These are phyloP conservation scores for Drymodes brunneopygia DNA, from an alignment of 2,113 vertebrate species.

Conservation along the genomic window DNA sequence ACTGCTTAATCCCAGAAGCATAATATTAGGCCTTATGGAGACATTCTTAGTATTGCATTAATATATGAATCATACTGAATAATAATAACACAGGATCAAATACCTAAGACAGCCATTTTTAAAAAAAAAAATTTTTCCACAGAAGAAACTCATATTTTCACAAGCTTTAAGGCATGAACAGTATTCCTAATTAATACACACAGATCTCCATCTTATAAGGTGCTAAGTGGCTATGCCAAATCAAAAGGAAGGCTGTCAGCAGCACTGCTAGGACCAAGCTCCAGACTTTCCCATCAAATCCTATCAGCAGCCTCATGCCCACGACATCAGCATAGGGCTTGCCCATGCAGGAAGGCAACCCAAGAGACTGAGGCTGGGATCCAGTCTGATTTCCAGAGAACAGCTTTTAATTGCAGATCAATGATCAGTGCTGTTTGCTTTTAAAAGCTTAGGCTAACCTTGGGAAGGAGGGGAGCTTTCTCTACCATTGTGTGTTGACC, in stretches of 20 bases:
- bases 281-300: neutral
- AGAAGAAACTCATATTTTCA: neutral
- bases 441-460: neutral
- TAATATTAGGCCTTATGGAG: neutral
- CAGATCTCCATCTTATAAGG: neutral
- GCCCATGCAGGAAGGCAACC: neutral
- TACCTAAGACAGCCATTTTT: neutral
- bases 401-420: neutral
- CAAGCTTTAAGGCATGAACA: neutral
- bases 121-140: neutral
- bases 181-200: neutral
- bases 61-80: constrained; percentile 19
- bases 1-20: neutral
- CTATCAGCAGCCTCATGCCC: neutral
- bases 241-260: neutral
- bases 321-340: accelerated
- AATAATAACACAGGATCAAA: neutral
- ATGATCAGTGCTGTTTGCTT: neutral
- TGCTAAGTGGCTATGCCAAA: neutral
- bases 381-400: neutral
- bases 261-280: neutral
- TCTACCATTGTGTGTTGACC: neutral
- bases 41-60: neutral
- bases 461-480: neutral
- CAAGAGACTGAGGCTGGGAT: neutral